Conservation (phyloP, 2,797 vertebrate genomes). For the Karalla daura region DNA sequence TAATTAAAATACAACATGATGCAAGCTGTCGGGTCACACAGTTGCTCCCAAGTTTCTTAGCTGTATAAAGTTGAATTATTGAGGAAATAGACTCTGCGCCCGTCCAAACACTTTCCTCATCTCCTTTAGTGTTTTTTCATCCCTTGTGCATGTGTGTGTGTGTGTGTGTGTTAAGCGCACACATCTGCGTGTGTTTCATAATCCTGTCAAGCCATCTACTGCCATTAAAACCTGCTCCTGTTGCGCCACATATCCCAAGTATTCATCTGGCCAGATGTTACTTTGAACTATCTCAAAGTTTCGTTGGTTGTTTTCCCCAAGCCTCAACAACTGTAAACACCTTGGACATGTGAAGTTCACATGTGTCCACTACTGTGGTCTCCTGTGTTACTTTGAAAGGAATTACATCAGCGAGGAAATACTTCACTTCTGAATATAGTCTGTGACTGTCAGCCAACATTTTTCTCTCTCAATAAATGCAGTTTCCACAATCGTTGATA, state of each 20-base stretch:
- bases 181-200: conserved; percentile 49
- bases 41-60: conserved; percentile 55
- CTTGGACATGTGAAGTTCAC: not conserved
- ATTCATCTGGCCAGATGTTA: conserved; percentile 53
- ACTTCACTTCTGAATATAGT: not conserved
- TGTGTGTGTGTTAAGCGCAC: conserved; percentile 32
- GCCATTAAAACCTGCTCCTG: conserved; percentile 67
- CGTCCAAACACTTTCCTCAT: conserved; percentile 31
- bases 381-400: not conserved
- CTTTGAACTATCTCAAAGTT: conserved; percentile 49
- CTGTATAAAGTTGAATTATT: conserved; percentile 62
- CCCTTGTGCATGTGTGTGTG: conserved; percentile 27
- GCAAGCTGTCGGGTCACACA: conserved; percentile 38
- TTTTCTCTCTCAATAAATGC: not conserved
- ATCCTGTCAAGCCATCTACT: conserved; percentile 73
- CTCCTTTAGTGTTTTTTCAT: conserved; percentile 16
- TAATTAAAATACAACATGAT: conserved; percentile 65
- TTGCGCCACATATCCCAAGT: conserved; percentile 28
- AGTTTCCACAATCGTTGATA: not conserved
- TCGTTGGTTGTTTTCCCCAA: conserved; percentile 13
- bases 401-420: not conserved
- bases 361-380: not conserved
- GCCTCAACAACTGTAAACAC: not conserved
- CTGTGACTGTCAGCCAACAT: not conserved
- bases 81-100: conserved; percentile 29